Conservation (phyloP, 2,113 vertebrate genomes). For the Arenaria interpres region DNA sequence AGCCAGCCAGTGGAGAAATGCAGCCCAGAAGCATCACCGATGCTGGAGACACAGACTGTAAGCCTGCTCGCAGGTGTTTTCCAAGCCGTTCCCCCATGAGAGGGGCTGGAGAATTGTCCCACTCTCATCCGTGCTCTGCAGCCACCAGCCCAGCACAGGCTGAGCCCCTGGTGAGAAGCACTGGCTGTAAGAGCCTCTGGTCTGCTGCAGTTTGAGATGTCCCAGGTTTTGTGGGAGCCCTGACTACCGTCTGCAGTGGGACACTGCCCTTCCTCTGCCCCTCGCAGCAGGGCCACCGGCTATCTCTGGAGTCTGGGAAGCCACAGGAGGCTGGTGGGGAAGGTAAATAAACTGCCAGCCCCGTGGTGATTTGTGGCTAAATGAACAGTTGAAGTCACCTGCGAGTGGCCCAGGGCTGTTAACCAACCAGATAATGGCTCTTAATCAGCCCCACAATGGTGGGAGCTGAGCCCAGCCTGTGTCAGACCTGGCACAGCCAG, state of each 20-base stretch:
- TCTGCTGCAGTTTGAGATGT: background rate
- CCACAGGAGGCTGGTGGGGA: constrained; percentile 45
- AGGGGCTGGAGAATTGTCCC: background rate
- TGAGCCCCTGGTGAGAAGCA: background rate
- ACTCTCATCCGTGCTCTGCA: background rate
- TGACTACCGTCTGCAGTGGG: background rate
- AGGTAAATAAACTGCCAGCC: constrained; percentile 58
- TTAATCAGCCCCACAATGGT: background rate
- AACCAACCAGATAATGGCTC: background rate
- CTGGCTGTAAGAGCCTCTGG: background rate
- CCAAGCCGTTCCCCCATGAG: background rate
- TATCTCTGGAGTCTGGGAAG: constrained; percentile 54
- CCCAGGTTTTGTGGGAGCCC: background rate
- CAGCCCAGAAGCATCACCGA: background rate
- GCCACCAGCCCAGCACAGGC: background rate
- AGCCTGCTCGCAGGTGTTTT: background rate
- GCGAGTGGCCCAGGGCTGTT: background rate
- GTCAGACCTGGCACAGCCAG: background rate
- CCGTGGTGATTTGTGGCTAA: constrained; percentile 37
- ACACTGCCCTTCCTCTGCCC: background rate
- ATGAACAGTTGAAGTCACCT: constrained; percentile 47
- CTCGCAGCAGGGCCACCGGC: background rate
- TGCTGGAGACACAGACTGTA: background rate
- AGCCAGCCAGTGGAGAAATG: background rate
- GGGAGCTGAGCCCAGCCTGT: background rate